Evolutionary conservation across 2,797 vertebrate species (phyloP).

Genomic region (Molossus molossus): DNA sequence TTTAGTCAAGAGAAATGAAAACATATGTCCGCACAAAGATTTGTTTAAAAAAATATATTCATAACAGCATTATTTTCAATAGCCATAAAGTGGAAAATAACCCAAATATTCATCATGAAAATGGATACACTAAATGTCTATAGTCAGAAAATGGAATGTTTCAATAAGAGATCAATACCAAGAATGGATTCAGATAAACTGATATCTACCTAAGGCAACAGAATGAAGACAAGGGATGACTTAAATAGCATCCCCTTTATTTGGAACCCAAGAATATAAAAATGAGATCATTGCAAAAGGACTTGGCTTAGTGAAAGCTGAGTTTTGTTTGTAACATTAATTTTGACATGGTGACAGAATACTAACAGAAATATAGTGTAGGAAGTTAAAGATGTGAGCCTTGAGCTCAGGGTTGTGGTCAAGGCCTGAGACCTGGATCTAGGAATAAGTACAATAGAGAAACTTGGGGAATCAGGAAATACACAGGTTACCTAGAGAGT

Average conservation of each 20-base stretch:
- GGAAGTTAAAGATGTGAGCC: not conserved
- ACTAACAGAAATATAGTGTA: not conserved
- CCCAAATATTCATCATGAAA: not conserved
- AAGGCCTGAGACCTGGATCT: slow-evolving; percentile 1
- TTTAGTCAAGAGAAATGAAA: slow-evolving; percentile 16
- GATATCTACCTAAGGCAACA: not conserved
- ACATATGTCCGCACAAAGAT: not conserved
- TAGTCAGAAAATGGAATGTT: not conserved
- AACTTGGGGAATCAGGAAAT: not conserved
- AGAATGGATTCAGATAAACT: not conserved
- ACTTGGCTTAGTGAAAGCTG: not conserved
- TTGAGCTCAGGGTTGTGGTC: not conserved
- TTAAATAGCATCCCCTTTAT: not conserved
- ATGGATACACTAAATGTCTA: not conserved
- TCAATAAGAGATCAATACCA: slow-evolving; percentile 8
- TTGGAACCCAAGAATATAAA: not conserved
- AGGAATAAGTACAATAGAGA: not conserved
- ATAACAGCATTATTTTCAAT: not conserved
- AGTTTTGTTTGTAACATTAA: not conserved
- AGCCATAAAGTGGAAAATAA: not conserved
- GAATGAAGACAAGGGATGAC: not conserved
- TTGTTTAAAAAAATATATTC: slow-evolving; percentile 15
- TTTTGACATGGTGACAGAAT: slow-evolving; percentile 10
- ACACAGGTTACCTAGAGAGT: not conserved
- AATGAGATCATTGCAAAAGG: not conserved